phyloP scores from a whole-genome alignment of 2,888 invertebrate species.

The Tiphia femorata region DNA sequence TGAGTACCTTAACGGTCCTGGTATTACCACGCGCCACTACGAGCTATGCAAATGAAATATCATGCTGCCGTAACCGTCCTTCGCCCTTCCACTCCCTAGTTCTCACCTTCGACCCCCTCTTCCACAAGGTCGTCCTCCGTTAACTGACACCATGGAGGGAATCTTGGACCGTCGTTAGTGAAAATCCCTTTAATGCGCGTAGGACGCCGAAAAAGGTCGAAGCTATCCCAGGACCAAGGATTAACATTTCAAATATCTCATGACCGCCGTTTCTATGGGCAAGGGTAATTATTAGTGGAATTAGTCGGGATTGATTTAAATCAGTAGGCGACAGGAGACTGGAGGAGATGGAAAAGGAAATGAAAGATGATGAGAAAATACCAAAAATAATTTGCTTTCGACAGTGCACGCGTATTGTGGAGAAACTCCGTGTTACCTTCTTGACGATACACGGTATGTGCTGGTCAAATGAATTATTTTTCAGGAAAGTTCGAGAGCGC shows the following conservation, averaged over 20 bases:
- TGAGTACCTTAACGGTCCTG: slow-evolving; percentile 17
- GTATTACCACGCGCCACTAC: slow-evolving; percentile 27
- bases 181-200: slow-evolving; percentile 25
- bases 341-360: no score
- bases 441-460: no score
- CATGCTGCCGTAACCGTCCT: slow-evolving; percentile 13
- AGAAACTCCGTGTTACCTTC: no score
- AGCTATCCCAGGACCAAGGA: slow-evolving; percentile 13
- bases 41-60: slow-evolving; percentile 50
- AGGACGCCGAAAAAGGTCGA: slow-evolving; percentile 6
- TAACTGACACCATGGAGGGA: slow-evolving; percentile 9
- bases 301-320: slow-evolving; percentile 53
- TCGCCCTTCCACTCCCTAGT: not conserved
- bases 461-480: no score
- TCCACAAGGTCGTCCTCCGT: not conserved
- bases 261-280: slow-evolving; percentile 28
- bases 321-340: no score
- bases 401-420: no score
- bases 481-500: no score
- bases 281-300: slow-evolving; percentile 34
- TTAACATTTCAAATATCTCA: slow-evolving; percentile 39
- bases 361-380: no score
- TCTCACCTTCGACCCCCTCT: not conserved
- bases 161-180: slow-evolving; percentile 3
- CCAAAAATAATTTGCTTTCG: no score